Conservation (phyloP, 2,888 invertebrate genomes). For the Stenichneumon culpator region DNA sequence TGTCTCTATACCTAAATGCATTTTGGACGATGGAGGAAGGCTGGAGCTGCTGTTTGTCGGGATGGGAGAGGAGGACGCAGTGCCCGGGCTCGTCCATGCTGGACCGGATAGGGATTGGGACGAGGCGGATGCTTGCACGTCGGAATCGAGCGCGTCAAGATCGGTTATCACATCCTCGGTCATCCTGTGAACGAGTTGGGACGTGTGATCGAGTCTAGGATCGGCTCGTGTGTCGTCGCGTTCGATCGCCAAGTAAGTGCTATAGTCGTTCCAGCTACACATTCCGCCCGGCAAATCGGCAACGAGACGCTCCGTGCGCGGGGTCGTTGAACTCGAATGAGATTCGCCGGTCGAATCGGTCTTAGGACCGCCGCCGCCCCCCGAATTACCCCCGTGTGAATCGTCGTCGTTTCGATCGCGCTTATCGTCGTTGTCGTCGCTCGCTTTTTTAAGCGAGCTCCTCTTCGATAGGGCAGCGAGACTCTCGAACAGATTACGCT, state of each 20-base stretch:
- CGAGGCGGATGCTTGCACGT: conserved; percentile 45
- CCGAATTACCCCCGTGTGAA: conserved; percentile 85
- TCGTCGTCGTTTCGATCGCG: conserved; percentile 77
- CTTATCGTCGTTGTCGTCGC: conserved; percentile 52
- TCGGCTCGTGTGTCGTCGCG: conserved; percentile 67
- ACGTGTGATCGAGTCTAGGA: conserved; percentile 69
- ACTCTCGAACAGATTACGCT: conserved; percentile 87
- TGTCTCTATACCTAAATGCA: conserved; percentile 82
- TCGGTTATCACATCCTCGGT: conserved; percentile 69
- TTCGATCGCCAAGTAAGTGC: conserved; percentile 91
- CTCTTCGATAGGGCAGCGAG: conserved; percentile 86
- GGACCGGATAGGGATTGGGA: conserved; percentile 36
- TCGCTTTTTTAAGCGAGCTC: conserved; percentile 69
- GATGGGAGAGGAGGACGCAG: conserved; percentile 40
- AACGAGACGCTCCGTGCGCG: conserved; percentile 88
- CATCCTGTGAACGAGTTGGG: conserved; percentile 70
- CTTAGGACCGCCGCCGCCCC: conserved; percentile 86
- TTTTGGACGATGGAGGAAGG: conserved; percentile 65
- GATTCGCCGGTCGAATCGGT: conserved; percentile 68
- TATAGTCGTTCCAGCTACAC: conserved; percentile 93
- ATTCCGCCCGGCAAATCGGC: conserved; percentile 93
- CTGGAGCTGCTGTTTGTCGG: conserved; percentile 34
- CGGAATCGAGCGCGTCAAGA: conserved; percentile 44
- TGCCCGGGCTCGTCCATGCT: conserved; percentile 7
- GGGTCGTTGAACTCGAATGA: conserved; percentile 74